Conservation (phyloP, 1,140 invertebrate genomes). For the Drosophila bifasciata region DNA sequence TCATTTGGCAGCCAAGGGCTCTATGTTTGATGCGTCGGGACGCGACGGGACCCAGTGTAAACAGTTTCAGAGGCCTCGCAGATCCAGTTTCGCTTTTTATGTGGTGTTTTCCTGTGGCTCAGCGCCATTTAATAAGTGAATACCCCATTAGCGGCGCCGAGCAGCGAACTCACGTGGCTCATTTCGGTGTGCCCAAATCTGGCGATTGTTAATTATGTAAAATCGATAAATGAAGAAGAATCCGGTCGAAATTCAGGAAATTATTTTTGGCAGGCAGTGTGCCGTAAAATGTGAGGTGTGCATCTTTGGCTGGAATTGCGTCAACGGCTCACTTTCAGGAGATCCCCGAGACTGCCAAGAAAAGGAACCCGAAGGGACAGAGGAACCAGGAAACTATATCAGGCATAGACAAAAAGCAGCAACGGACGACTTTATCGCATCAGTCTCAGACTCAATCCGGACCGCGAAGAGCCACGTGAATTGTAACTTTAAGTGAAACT, state of each 20-base stretch:
- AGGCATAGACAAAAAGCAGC: conserved; percentile 29
- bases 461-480: background rate
- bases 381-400: too few relatives aligned
- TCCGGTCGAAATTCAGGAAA: conserved; percentile 12
- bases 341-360: too few relatives aligned
- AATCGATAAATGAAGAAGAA: conserved; percentile 56
- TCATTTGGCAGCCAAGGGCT: conserved; percentile 37
- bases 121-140: conserved; percentile 7
- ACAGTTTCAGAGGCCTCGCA: background rate
- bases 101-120: background rate
- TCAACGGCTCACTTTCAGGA: too few relatives aligned
- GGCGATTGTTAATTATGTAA: conserved; percentile 67
- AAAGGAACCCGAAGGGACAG: too few relatives aligned
- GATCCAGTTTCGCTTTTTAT: conserved; percentile 10
- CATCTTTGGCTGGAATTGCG: conserved; percentile 12
- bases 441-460: too few relatives aligned
- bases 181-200: conserved; percentile 42
- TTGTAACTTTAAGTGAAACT: conserved; percentile 5
- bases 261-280: conserved; percentile 61
- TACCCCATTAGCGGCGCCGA: conserved; percentile 10
- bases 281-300: conserved; percentile 48
- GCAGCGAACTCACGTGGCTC: conserved; percentile 31
- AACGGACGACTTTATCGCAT: background rate
- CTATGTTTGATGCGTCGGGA: conserved; percentile 4
- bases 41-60: too few relatives aligned